Percentiles rank a stretch among this genome's conserved stretches.
Conservation (phyloP, 2,888 invertebrate genomes). For the Pogonocherus hispidulus region DNA sequence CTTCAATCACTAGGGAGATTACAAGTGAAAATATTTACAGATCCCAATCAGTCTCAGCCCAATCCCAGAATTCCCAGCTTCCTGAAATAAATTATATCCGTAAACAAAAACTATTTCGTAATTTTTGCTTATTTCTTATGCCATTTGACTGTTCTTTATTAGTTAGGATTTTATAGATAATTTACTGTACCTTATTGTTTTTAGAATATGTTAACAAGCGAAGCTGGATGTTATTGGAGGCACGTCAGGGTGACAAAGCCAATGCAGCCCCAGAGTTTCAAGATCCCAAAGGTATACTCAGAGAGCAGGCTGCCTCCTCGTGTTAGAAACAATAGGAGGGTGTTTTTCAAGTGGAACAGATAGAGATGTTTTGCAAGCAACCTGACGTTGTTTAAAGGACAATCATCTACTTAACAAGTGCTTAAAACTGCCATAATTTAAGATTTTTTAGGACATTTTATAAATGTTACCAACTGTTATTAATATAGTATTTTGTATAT, state of each 20-base stretch:
- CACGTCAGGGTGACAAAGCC: constrained; percentile 59
- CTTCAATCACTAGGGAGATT: no score
- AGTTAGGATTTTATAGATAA: no score
- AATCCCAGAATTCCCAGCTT: no score
- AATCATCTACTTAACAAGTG: constrained; percentile 14
- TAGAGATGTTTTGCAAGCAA: constrained; percentile 27
- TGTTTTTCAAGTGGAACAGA: constrained; percentile 53
- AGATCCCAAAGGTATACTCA: constrained; percentile 50
- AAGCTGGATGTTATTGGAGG: constrained; percentile 64
- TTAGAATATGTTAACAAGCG: constrained; percentile 56
- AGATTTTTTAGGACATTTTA: constrained; percentile 41
- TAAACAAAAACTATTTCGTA: no score
- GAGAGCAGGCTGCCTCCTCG: constrained; percentile 55
- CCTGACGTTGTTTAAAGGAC: background rate
- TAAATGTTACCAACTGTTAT: constrained; percentile 38
- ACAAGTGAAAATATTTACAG: no score
- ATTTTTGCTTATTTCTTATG: no score
- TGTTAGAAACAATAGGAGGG: constrained; percentile 46
- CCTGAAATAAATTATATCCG: no score
- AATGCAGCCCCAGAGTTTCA: constrained; percentile 51
- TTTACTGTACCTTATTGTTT: constrained; percentile 46
- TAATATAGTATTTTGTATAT: background rate
- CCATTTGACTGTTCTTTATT: no score
- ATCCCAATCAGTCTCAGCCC: no score
- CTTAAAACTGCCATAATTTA: constrained; percentile 43